A percentile compares a stretch with the other conserved stretches of the same genome.
These are phyloP conservation scores for Hippocampus barbouri DNA, from an alignment of 2,113 vertebrate species.

Conservation along the genomic window DNA sequence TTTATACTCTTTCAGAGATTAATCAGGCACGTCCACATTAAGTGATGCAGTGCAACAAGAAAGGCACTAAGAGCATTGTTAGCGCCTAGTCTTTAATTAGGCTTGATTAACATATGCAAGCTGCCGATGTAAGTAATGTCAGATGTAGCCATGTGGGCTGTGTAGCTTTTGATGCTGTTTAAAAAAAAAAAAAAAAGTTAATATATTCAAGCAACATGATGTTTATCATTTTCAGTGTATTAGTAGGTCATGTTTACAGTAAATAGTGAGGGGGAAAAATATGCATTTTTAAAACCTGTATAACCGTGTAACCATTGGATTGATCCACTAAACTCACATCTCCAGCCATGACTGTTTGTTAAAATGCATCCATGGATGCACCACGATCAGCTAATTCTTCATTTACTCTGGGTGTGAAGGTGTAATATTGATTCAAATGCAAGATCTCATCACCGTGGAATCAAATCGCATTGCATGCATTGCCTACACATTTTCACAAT, in stretches of 20 bases:
- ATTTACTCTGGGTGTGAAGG: not conserved
- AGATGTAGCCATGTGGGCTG: not conserved
- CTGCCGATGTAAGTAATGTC: not conserved
- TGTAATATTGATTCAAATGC: not conserved
- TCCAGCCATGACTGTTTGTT: not conserved
- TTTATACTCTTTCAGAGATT: not conserved
- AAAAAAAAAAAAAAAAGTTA: not conserved
- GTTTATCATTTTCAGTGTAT: not conserved
- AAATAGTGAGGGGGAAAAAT: not conserved
- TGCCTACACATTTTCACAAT: not conserved
- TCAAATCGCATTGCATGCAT: not conserved
- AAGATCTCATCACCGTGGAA: not conserved
- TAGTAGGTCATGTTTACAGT: not conserved
- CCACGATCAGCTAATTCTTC: not conserved
- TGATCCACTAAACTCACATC: not conserved
- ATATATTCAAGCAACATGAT: not conserved
- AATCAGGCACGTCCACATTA: constrained; percentile 4
- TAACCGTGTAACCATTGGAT: not conserved
- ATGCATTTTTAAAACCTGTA: not conserved
- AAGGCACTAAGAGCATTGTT: constrained; percentile 1
- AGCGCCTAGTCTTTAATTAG: not conserved
- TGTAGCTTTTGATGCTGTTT: not conserved
- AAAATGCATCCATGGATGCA: not conserved
- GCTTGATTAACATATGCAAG: not conserved
- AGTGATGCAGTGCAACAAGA: not conserved